Conservation (phyloP, 2,797 vertebrate genomes). For the Melopsittacus undulatus region DNA sequence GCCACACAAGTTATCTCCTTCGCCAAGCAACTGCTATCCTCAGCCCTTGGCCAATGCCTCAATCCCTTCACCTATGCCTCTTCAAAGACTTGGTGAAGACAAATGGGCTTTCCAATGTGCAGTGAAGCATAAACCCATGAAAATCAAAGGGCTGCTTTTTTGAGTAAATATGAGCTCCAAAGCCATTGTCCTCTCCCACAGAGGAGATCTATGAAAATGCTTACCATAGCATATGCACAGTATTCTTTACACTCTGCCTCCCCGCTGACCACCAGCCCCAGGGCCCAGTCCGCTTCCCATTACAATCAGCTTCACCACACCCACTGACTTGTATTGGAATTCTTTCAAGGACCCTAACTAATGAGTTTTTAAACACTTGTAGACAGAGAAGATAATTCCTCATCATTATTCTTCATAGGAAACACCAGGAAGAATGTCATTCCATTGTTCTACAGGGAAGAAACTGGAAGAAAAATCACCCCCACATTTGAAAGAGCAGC, state of each 20-base stretch:
- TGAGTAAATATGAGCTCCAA: constrained; percentile 59
- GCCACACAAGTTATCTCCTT: neutral
- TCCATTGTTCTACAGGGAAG: constrained; percentile 50
- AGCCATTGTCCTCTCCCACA: constrained; percentile 57
- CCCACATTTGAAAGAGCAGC: neutral
- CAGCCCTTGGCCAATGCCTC: neutral
- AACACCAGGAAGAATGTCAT: constrained; percentile 43
- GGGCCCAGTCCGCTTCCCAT: constrained; percentile 42
- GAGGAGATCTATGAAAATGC: constrained; percentile 55
- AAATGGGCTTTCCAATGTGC: constrained; percentile 57
- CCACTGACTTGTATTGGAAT: constrained; percentile 53
- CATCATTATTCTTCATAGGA: constrained; percentile 47
- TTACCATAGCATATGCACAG: constrained; percentile 56
- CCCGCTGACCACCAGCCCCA: constrained; percentile 59
- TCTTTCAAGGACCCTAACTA: constrained; percentile 51
- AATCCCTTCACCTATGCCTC: constrained; percentile 12
- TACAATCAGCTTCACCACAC: constrained; percentile 57
- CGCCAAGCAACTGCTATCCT: neutral
- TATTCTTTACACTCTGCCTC: constrained; percentile 59
- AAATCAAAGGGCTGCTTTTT: constrained; percentile 65
- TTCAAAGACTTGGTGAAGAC: constrained; percentile 52
- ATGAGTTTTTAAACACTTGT: constrained; percentile 63
- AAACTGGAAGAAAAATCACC: constrained; percentile 29
- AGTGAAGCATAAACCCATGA: constrained; percentile 47
- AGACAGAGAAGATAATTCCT: constrained; percentile 63